Percentiles rank a stretch among this genome's conserved stretches.
These are phyloP conservation scores for Selenia dentaria DNA, from an alignment of 2,888 invertebrate species.

Conservation along the genomic window DNA sequence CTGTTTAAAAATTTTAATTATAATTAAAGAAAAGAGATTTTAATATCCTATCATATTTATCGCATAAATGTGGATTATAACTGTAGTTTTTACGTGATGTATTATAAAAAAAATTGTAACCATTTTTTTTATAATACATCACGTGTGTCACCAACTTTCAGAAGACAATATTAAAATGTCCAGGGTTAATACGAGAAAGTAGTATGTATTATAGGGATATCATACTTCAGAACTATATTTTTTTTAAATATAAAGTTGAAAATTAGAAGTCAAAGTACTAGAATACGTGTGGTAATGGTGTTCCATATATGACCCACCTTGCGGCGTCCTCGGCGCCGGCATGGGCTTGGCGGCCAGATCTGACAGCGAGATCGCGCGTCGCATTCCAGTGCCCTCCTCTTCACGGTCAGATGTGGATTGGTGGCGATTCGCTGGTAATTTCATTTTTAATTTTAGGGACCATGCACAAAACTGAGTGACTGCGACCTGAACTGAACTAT, in stretches of 20 bases:
- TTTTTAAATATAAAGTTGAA: not conserved
- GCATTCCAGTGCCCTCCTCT: slow-evolving; percentile 85
- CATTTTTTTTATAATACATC: too few relatives aligned
- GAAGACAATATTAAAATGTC: too few relatives aligned
- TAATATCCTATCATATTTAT: too few relatives aligned
- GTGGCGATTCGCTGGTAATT: slow-evolving; percentile 59
- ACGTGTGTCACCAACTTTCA: too few relatives aligned
- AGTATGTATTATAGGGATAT: too few relatives aligned
- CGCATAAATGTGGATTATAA: too few relatives aligned
- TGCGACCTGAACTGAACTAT: slow-evolving; percentile 27
- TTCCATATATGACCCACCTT: slow-evolving; percentile 69
- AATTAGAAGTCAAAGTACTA: slow-evolving; percentile 1
- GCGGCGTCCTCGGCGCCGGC: slow-evolving; percentile 86
- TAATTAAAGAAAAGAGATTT: too few relatives aligned
- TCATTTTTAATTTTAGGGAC: slow-evolving; percentile 4
- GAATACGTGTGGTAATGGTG: slow-evolving; percentile 20
- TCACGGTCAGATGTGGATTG: slow-evolving; percentile 65
- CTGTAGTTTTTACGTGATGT: too few relatives aligned
- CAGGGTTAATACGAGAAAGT: too few relatives aligned
- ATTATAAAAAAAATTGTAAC: too few relatives aligned
- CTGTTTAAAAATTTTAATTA: too few relatives aligned
- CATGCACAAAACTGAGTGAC: slow-evolving; percentile 17
- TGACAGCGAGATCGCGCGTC: slow-evolving; percentile 92
- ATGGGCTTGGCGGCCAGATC: slow-evolving; percentile 88
- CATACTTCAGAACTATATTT: not conserved